Conservation (phyloP, 2,113 vertebrate genomes). For the Girardinichthys multiradiatus region DNA sequence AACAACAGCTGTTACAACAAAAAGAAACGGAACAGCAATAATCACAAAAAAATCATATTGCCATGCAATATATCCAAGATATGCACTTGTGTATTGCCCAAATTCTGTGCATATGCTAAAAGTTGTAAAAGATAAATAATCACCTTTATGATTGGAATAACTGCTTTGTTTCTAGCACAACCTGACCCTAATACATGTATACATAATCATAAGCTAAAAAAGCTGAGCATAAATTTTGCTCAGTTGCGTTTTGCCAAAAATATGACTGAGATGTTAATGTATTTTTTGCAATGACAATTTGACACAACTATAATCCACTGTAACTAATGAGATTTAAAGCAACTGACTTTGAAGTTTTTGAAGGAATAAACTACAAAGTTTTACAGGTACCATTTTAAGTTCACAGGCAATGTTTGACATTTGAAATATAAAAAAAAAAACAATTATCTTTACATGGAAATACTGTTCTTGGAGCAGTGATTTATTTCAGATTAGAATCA, state of each 20-base stretch:
- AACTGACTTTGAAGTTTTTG: constrained; percentile 17
- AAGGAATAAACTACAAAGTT: constrained; percentile 4
- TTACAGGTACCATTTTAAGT: not conserved
- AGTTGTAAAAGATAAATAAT: not conserved
- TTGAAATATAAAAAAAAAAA: not conserved
- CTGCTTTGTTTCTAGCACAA: not conserved
- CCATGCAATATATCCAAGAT: not conserved
- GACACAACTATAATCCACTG: constrained; percentile 19
- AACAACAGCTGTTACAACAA: not conserved
- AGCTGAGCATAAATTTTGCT: constrained; percentile 9
- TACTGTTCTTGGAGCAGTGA: not conserved
- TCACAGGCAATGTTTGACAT: not conserved
- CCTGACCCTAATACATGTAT: not conserved
- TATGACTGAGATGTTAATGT: not conserved
- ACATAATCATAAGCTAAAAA: constrained; percentile 12
- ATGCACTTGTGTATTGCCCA: not conserved
- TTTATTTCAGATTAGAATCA: not conserved
- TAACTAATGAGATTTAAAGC: constrained; percentile 22
- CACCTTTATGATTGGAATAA: not conserved
- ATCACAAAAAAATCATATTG: not conserved
- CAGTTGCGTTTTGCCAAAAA: constrained; percentile 9
- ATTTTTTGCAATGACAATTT: constrained; percentile 17
- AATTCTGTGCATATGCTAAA: not conserved
- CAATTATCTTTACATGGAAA: constrained; percentile 1
- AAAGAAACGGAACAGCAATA: not conserved